phyloP scores from a whole-genome alignment of 1,140 invertebrate species.

The honey bee (Apis mellifera) region DNA sequence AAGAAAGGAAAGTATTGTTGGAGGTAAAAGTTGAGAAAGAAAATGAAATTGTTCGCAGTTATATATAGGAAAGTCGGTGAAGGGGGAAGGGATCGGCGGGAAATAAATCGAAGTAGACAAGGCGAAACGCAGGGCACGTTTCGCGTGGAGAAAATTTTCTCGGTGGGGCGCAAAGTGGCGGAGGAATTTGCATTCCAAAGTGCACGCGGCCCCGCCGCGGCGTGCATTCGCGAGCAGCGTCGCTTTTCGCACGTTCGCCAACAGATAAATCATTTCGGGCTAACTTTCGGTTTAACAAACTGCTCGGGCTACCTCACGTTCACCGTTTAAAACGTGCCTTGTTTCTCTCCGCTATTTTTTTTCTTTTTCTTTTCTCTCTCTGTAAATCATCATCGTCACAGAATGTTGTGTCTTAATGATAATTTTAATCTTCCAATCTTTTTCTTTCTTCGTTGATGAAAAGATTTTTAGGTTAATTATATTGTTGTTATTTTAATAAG shows the following conservation, averaged over 20 bases:
- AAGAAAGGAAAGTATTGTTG: no score
- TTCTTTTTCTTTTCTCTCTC: no score
- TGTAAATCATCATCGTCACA: no score
- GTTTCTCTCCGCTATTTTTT: no score
- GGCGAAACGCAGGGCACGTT: constrained; percentile 26
- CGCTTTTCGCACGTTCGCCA: constrained; percentile 2
- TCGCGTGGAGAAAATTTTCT: constrained; percentile 22
- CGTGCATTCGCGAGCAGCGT: constrained; percentile 21
- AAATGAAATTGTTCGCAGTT: background rate
- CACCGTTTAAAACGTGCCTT: background rate
- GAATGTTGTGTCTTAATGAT: no score
- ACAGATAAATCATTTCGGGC: constrained; percentile 26
- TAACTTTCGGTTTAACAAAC: constrained; percentile 17
- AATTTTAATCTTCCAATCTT: no score
- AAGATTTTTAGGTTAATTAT: no score
- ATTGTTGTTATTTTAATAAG: no score
- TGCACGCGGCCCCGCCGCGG: background rate
- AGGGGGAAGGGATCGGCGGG: no score
- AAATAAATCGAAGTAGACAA: constrained; percentile 10
- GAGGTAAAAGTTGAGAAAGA: no score
- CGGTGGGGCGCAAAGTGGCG: constrained; percentile 6
- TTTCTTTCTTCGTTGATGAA: no score
- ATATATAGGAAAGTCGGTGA: background rate
- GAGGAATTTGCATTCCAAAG: constrained; percentile 44
- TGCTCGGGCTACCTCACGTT: background rate